Evolutionary conservation across 2,113 vertebrate species (phyloP).

Genomic region (Lipotes vexillifer): DNA sequence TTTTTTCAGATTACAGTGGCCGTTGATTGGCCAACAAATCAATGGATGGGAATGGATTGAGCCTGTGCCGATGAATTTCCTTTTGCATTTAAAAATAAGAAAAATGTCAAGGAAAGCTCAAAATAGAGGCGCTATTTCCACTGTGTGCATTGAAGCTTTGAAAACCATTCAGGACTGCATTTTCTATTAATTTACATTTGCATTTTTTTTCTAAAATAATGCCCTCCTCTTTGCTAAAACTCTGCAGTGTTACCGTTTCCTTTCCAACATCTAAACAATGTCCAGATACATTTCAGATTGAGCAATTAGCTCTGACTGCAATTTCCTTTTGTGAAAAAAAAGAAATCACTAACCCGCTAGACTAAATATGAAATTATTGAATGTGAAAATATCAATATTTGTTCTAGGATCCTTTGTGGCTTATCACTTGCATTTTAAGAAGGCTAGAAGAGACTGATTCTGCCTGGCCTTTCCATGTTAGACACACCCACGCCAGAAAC

Average conservation of each 20-base stretch:
- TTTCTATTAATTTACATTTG: constrained; percentile 45
- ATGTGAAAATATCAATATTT: constrained; percentile 55
- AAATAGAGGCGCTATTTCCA: neutral
- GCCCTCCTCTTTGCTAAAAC: constrained; percentile 28
- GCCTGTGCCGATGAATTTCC: constrained; percentile 30
- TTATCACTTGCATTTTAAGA: constrained; percentile 40
- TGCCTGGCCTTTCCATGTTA: neutral
- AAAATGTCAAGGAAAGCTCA: constrained; percentile 32
- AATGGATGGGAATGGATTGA: constrained; percentile 52
- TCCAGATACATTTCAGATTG: constrained; percentile 65
- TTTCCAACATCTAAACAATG: constrained; percentile 59
- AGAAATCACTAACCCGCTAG: constrained; percentile 39
- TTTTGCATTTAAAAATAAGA: constrained; percentile 44
- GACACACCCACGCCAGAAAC: neutral
- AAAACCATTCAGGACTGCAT: neutral
- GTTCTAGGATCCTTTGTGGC: constrained; percentile 26
- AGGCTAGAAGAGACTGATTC: neutral
- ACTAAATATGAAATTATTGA: constrained; percentile 60
- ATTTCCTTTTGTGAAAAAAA: constrained; percentile 58
- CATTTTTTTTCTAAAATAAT: constrained; percentile 23
- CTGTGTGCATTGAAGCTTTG: neutral
- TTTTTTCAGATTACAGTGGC: constrained; percentile 40
- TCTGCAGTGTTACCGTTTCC: constrained; percentile 34
- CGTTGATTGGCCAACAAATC: constrained; percentile 66
- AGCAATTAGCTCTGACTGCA: constrained; percentile 61